Evolutionary conservation across 2,797 vertebrate species (phyloP).

Genomic region (Labroides dimidiatus): DNA sequence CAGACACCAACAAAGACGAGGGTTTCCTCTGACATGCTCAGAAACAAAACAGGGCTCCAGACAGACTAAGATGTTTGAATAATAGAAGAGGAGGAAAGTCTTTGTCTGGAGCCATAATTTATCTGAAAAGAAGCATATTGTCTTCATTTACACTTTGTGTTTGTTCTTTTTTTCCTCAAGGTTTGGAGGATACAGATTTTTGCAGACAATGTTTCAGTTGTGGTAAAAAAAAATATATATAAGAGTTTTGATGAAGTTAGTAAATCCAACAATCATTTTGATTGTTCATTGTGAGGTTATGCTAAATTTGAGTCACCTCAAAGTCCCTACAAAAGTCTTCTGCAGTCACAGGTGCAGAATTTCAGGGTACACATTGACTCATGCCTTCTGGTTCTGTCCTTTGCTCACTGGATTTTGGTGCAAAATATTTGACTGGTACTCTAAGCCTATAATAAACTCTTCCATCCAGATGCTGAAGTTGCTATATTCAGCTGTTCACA

Average conservation of each 20-base stretch:
- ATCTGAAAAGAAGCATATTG: slow-evolving; percentile 12
- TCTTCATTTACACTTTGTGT: slow-evolving; percentile 3
- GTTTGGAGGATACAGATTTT: not conserved
- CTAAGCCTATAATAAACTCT: no score
- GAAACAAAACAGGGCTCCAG: slow-evolving; percentile 25
- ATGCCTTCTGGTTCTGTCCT: no score
- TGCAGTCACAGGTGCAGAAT: no score
- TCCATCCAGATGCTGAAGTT: no score
- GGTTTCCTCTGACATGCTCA: slow-evolving; percentile 16
- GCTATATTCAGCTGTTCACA: no score
- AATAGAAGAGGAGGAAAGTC: not conserved
- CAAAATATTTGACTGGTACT: no score
- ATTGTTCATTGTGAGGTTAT: not conserved
- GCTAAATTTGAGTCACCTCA: not conserved
- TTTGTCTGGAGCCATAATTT: slow-evolving; percentile 15
- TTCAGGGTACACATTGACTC: no score
- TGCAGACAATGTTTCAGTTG: not conserved
- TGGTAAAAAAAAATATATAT: not conserved
- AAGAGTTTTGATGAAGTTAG: not conserved
- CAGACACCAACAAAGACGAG: slow-evolving; percentile 19
- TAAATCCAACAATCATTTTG: not conserved
- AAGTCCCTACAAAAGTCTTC: no score
- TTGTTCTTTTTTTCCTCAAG: not conserved
- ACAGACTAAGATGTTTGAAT: slow-evolving; percentile 14
- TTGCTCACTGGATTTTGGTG: no score